Conservation (phyloP, 1,140 invertebrate genomes). For the Meloidogyne exigua region DNA sequence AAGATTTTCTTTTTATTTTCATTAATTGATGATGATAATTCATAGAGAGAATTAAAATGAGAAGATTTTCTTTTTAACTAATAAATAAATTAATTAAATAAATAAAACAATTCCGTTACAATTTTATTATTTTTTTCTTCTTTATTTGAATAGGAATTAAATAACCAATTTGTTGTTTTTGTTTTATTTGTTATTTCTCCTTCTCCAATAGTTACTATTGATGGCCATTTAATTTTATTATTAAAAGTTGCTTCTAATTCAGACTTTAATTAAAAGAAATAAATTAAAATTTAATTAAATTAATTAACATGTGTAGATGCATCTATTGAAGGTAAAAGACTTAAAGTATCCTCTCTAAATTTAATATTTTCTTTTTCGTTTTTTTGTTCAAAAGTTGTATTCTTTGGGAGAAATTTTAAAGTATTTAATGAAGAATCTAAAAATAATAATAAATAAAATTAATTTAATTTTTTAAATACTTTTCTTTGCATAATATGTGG, state of each 20-base stretch:
- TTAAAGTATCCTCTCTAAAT: neutral
- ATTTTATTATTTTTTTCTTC: neutral
- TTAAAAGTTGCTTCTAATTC: neutral
- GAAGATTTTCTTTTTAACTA: no score
- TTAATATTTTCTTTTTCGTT: neutral
- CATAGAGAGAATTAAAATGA: neutral
- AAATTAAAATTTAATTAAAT: neutral
- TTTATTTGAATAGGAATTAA: no score
- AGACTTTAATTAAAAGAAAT: neutral
- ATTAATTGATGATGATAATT: neutral
- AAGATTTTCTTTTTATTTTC: neutral
- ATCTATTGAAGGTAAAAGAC: neutral
- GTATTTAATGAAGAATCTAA: neutral
- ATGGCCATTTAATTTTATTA: slow-evolving; percentile 9
- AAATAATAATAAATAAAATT: no score
- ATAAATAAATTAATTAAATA: no score
- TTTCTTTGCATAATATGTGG: slow-evolving; percentile 39
- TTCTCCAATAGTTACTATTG: neutral
- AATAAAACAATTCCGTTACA: neutral
- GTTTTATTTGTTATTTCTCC: neutral
- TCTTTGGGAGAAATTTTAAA: no score
- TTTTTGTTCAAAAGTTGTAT: neutral
- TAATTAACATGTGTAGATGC: neutral
- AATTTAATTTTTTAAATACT: neutral
- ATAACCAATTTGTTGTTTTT: neutral